phyloP scores from a whole-genome alignment of 2,888 invertebrate genomes.

The Sussaba pulchella region DNA sequence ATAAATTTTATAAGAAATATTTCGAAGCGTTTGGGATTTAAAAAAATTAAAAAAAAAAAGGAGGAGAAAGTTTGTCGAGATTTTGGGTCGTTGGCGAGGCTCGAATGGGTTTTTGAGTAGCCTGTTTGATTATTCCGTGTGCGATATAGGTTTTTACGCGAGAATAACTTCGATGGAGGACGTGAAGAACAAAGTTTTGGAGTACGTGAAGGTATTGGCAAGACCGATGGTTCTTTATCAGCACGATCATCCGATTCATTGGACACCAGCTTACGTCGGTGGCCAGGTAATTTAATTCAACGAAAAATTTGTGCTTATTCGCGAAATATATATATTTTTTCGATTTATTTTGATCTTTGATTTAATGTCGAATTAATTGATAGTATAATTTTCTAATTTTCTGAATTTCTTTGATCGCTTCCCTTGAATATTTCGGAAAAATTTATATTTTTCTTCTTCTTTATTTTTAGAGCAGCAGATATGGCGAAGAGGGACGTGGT shows the following conservation, averaged over 20 bases:
- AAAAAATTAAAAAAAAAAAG: background rate
- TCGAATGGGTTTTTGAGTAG: no score
- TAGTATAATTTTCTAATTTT: no score
- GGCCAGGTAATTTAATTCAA: slow-evolving; percentile 87
- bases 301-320: background rate
- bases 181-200: slow-evolving; percentile 95
- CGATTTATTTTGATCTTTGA: no score
- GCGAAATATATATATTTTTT: no score
- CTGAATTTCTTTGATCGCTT: no score
- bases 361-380: no score
- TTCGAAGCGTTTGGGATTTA: no score
- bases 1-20: no score
- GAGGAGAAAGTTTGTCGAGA: background rate
- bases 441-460: slow-evolving; percentile 26
- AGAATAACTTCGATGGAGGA: slow-evolving; percentile 95
- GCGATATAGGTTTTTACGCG: slow-evolving; percentile 91
- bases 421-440: no score
- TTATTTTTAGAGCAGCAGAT: slow-evolving; percentile 88
- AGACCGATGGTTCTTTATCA: slow-evolving; percentile 98
- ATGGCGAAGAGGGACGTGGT: slow-evolving; percentile 89
- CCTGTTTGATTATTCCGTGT: slow-evolving; percentile 36
- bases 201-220: slow-evolving; percentile 97
- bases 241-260: slow-evolving; percentile 95
- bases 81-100: background rate
- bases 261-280: slow-evolving; percentile 96